Percentiles rank a stretch among this genome's conserved stretches.
Evolutionary conservation across 2,888 invertebrate species (phyloP).

Genomic region (Drosophila setosimentum): DNA sequence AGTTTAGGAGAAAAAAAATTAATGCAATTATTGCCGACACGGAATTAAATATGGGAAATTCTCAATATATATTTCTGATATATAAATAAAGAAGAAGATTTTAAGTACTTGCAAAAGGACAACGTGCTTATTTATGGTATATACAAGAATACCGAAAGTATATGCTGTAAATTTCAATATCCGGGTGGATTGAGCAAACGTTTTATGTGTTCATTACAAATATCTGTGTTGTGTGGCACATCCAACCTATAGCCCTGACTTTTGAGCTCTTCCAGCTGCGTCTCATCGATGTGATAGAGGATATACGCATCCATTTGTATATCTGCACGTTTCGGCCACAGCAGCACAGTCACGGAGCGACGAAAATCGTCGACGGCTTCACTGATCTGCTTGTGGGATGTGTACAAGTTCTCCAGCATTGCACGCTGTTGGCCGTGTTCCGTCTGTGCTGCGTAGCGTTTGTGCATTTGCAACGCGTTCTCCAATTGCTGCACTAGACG

Average conservation of each 20-base stretch:
- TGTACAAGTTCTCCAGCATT: constrained; percentile 31
- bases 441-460: constrained; percentile 10
- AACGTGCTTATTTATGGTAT: neutral
- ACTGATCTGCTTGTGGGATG: constrained; percentile 47
- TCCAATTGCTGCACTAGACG: constrained; percentile 63
- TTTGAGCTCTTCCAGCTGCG: constrained; percentile 32
- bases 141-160: neutral
- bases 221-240: constrained; percentile 24
- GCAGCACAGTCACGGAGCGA: constrained; percentile 45
- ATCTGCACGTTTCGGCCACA: constrained; percentile 59
- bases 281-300: constrained; percentile 54
- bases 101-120: neutral
- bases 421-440: neutral
- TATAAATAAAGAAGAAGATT: neutral
- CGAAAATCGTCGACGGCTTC: constrained; percentile 62
- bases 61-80: neutral
- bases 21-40: neutral
- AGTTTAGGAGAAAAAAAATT: neutral
- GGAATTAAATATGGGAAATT: neutral
- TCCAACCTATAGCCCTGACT: constrained; percentile 44
- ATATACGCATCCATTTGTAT: constrained; percentile 48
- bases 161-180: constrained; percentile 35
- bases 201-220: constrained; percentile 48
- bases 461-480: constrained; percentile 43
- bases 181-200: constrained; percentile 58